Base-by-base conservation (phyloP, 1,140 invertebrate genomes). In the Xylocopa sonorina region DNA sequence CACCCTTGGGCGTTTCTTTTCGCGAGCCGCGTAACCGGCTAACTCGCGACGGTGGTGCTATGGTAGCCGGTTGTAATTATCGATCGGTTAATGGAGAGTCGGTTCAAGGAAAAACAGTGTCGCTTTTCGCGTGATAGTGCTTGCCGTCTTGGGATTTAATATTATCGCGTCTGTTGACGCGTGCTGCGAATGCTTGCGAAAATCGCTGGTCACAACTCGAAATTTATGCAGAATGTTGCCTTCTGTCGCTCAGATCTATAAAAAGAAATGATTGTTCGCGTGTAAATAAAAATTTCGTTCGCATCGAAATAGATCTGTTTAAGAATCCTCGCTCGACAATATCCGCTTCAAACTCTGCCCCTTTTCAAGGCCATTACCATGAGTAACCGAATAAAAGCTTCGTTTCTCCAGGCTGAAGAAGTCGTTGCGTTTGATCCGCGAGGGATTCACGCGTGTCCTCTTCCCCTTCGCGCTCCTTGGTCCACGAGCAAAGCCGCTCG, bases 11-110 rank as follows among this genome's bases (percentile, higher is more conserved):
- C 21, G 21, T 81, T 81, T 78, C 50, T 64, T 24, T 55, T 50
- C 27, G n/a, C 34, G 43, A 83, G 74, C 83, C 75, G 74, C 63
- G 53, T 62, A 38, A 68, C 32, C 12, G 50, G 63, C 24, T 51
- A 53, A 32, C 21, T 60, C 69, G 46, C 21, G 16, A 18, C 67
- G 60, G 60, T 46, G 16, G 43, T 34, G 58, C 57, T 66, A 66
- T n/a, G n/a, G n/a, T n/a, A 14, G 75, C 43, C 58, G 60, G 34
- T 32, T 66, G 63, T 80, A 84, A 86, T 85, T 86, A 83, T 68
- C 60, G 38, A 50, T 53, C 64, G 32, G 58, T 85, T 84, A 86
- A 83, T 63, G 24, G 3, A 75, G 78, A 86, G 80, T 29, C 32
- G 14, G 80, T 82, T 69, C 69, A 34, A 51, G 66, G 43, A 74